phyloP scores from a whole-genome alignment of 2,113 vertebrate species.

The Platichthys flesus region DNA sequence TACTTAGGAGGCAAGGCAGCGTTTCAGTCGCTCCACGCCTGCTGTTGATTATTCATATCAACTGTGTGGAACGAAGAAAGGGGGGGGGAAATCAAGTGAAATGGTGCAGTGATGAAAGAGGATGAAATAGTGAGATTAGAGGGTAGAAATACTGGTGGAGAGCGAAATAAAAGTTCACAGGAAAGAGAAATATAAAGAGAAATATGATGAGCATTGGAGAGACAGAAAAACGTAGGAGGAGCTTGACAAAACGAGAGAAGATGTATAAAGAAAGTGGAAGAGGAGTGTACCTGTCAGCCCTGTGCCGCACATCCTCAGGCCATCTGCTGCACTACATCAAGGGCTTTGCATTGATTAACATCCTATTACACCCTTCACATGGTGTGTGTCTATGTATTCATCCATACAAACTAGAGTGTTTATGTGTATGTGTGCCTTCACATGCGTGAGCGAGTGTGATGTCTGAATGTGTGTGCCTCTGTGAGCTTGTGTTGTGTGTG shows the following conservation, averaged over 20 bases:
- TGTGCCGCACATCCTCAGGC: slow-evolving; percentile 67
- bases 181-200: slow-evolving; percentile 23
- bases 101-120: slow-evolving; percentile 74
- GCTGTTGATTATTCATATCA: slow-evolving; percentile 72
- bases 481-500: slow-evolving; percentile 16
- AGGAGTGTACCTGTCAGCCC: slow-evolving; percentile 67
- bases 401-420: slow-evolving; percentile 41
- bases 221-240: slow-evolving; percentile 28
- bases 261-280: slow-evolving; percentile 35
- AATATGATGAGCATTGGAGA: slow-evolving; percentile 4
- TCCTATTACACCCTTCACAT: slow-evolving; percentile 69
- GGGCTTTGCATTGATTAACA: slow-evolving; percentile 76
- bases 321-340: slow-evolving; percentile 77
- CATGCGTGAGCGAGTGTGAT: slow-evolving; percentile 44
- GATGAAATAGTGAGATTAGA: slow-evolving; percentile 67
- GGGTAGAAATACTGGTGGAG: slow-evolving; percentile 49
- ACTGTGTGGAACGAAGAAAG: slow-evolving; percentile 39
- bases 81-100: slow-evolving; percentile 52
- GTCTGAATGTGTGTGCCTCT: slow-evolving; percentile 38
- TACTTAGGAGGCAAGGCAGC: slow-evolving; percentile 54
- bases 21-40: slow-evolving; percentile 39
- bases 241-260: slow-evolving; percentile 19
- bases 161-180: slow-evolving; percentile 45
- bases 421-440: slow-evolving; percentile 40
- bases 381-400: slow-evolving; percentile 52